These are phyloP conservation scores for Xiphias gladius DNA, from an alignment of 2,113 vertebrate genomes.

Conservation along the genomic window DNA sequence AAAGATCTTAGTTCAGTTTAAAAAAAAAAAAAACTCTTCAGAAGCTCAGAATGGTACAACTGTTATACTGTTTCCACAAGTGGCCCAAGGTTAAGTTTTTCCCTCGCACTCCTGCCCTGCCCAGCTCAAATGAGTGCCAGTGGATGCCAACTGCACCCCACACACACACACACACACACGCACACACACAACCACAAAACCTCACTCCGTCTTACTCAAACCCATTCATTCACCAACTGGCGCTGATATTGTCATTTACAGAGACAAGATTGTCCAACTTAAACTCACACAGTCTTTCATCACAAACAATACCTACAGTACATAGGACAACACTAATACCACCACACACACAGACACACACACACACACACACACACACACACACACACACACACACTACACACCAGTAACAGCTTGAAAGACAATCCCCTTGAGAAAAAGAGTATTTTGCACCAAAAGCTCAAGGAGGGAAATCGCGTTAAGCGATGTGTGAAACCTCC, in stretches of 20 bases:
- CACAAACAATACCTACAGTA: constrained; percentile 19
- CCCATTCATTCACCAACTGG: constrained; percentile 47
- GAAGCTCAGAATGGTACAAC: constrained; percentile 34
- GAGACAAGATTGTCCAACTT: constrained; percentile 27
- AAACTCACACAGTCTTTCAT: constrained; percentile 14
- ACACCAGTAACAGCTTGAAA: constrained; percentile 63
- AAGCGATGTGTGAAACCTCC: constrained; percentile 80
- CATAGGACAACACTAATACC: constrained; percentile 12
- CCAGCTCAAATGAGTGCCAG: constrained; percentile 54
- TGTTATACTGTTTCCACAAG: constrained; percentile 51
- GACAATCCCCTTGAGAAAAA: constrained; percentile 81
- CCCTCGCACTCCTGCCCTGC: constrained; percentile 52
- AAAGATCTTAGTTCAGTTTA: constrained; percentile 8
- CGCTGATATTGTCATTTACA: constrained; percentile 36
- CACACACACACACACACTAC: constrained; percentile 3
- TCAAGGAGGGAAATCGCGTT: constrained; percentile 73
- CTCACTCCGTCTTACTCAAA: constrained; percentile 17
- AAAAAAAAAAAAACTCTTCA: constrained; percentile 9
- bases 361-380: constrained; percentile 15
- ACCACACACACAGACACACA: constrained; percentile 31
- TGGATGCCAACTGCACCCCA: constrained; percentile 31
- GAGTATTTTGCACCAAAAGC: constrained; percentile 63
- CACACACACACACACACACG: constrained; percentile 22
- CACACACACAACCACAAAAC: constrained; percentile 18
- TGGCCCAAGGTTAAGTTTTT: constrained; percentile 63